Conservation (phyloP, 2,888 invertebrate species). For the Apoda limacodes region DNA sequence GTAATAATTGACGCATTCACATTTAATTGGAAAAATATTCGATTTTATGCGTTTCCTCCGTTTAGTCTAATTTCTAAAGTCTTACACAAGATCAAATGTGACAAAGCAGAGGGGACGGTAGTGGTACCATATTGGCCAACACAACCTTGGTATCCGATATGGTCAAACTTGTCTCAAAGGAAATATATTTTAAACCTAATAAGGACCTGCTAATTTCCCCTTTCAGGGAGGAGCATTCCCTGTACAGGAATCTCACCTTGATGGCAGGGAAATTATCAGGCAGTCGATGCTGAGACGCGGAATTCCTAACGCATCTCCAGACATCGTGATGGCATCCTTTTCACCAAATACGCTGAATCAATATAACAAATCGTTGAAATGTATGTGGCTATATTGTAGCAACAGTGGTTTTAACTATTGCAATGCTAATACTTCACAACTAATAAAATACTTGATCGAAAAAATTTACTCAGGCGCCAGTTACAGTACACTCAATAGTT, state of each 20-base stretch:
- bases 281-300: conserved; percentile 10
- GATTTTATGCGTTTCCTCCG: too few species aligned
- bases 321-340: conserved; percentile 18
- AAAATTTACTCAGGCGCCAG: conserved; percentile 12
- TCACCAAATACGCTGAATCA: conserved; percentile 15
- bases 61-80: too few species aligned
- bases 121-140: too few species aligned
- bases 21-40: too few species aligned
- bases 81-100: too few species aligned
- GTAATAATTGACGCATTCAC: too few species aligned
- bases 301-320: conserved; percentile 9
- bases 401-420: conserved; percentile 7
- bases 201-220: conserved; percentile 14
- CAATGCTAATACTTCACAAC: neutral
- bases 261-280: conserved; percentile 20
- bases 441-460: conserved; percentile 14
- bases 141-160: too few species aligned
- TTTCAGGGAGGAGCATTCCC: conserved; percentile 18
- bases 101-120: too few species aligned
- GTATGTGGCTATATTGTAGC: conserved; percentile 15
- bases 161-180: conserved; percentile 9
- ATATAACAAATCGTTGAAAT: conserved; percentile 10
- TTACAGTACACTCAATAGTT: conserved; percentile 12
- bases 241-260: conserved; percentile 14
- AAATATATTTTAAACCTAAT: conserved; percentile 14